Base-by-base conservation (phyloP, 2,797 vertebrate genomes). In the Cynodonichthys magdalenae region DNA sequence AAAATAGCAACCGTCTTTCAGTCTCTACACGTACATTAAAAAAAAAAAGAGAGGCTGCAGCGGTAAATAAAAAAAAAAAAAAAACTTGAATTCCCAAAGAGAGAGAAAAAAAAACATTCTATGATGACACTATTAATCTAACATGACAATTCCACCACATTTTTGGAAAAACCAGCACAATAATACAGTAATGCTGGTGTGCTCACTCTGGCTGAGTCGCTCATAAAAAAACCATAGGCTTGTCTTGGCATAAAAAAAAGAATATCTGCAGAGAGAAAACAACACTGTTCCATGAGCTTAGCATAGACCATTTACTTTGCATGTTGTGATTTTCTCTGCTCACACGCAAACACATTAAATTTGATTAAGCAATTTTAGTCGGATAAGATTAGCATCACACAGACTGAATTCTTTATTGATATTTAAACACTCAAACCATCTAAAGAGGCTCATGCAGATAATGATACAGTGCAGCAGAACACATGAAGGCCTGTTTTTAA, bases 41-140 rank as follows among this genome's bases (percentile, higher is more conserved):
- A 36, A 9, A n/a, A n/a, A n/a, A n/a, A n/a, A n/a, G n/a, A 50
- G 57, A 74, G 52, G 51, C 53, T 74, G 75, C 72, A 69, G 53
- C 69, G 53, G 55, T 66, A 36, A 36, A 36, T 10, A 36, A 11
- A 36, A 36, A 36, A 36, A 10, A 36, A 36, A 2, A 60, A 29
- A 66, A 66, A 29, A 52, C 61, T 59, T 45, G 63, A 70, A 75
- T 80, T 79, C 71, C 74, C 81, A 75, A 5, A 31, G 69, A 85
- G 70, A 81, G 46, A 62, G 50, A 79, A 60, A 63, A 63, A 63
- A 71, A 66, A 44, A 67, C 34, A 82, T 68, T 64, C 44, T 68
- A 55, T 69, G 50, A 83, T 71, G 78, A 75, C 74, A 76, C 70
- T 27, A 77, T 85, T 86, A 81, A 84, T 81, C 69, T 63, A 77